phyloP scores from a whole-genome alignment of 1,140 invertebrate genomes.

The Meloidogyne exigua region DNA sequence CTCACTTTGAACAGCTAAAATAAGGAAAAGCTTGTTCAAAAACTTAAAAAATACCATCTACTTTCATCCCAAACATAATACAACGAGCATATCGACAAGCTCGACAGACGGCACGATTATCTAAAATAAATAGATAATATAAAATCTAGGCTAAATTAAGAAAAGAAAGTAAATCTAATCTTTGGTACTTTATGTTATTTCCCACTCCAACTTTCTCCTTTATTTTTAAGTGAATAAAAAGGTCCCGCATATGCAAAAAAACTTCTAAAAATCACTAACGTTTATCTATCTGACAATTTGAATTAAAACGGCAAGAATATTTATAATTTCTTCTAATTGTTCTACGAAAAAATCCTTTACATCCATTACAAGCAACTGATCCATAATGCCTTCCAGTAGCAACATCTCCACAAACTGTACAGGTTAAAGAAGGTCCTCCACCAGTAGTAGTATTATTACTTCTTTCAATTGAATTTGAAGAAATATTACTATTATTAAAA shows the following conservation, averaged over 20 bases:
- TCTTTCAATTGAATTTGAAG: not conserved
- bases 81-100: constrained; percentile 57
- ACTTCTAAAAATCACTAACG: no score
- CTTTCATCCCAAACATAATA: constrained; percentile 59
- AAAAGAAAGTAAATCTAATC: no score
- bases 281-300: constrained; percentile 85
- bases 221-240: no score
- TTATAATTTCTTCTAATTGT: constrained; percentile 91
- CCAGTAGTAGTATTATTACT: not conserved
- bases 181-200: no score
- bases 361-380: constrained; percentile 11
- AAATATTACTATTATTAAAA: not conserved
- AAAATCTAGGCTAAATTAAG: no score
- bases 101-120: constrained; percentile 61
- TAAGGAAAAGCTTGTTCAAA: not conserved
- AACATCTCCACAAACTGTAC: constrained; percentile 56
- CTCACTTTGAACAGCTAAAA: constrained; percentile 60
- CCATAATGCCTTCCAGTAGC: constrained; percentile 50
- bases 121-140: no score
- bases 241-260: no score
- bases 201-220: no score
- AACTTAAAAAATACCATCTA: constrained; percentile 46
- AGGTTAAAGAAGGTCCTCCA: constrained; percentile 31
- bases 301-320: constrained; percentile 88
- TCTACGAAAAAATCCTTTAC: constrained; percentile 77